phyloP scores from a whole-genome alignment of 2,113 vertebrate species.

The Struthidea cinerea region DNA sequence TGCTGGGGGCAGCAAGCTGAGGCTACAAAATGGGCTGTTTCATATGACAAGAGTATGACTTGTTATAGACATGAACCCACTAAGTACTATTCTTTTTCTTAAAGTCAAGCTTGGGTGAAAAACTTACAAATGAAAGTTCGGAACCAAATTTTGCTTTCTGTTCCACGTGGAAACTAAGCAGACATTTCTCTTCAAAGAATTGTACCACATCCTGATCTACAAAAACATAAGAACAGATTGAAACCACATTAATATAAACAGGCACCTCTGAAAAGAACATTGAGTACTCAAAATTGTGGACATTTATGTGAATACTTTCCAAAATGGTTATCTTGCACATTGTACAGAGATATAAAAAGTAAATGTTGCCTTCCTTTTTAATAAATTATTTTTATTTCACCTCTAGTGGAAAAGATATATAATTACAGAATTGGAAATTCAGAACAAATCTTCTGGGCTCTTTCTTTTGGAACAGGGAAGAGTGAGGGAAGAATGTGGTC shows the following conservation, averaged over 20 bases:
- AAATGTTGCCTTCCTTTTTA: neutral
- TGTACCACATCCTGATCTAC: neutral
- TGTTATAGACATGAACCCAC: neutral
- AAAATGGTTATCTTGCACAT: neutral
- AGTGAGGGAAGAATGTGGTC: neutral
- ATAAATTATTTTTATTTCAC: neutral
- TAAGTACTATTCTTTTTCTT: neutral
- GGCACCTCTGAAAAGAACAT: neutral
- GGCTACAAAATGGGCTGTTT: neutral
- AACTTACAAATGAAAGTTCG: neutral
- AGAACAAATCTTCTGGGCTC: neutral
- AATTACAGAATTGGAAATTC: neutral
- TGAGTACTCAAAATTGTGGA: neutral
- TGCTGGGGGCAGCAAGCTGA: neutral
- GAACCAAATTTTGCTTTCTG: neutral
- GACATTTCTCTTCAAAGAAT: constrained; percentile 3
- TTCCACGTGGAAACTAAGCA: neutral
- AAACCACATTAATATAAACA: constrained; percentile 37
- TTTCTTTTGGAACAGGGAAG: neutral
- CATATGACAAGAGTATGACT: neutral
- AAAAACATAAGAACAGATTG: neutral
- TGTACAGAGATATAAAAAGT: neutral
- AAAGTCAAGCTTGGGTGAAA: neutral
- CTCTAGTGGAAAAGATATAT: neutral
- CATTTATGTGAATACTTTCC: neutral